Evolutionary conservation across 1,140 invertebrate genomes (phyloP).

Genomic region (Tetramorium simillimum): DNA sequence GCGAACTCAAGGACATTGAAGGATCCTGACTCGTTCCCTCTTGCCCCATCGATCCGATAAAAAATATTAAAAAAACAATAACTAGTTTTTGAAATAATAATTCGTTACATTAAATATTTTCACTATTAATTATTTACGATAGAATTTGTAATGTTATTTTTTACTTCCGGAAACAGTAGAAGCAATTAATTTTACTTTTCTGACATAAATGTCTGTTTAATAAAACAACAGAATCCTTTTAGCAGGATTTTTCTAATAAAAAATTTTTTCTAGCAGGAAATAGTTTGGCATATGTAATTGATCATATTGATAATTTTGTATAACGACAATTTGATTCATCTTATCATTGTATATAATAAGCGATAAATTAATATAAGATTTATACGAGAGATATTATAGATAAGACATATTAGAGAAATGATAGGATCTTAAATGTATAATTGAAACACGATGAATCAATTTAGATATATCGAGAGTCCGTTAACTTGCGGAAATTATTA

Average conservation of each 20-base stretch:
- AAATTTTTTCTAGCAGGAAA: not conserved
- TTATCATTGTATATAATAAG: not conserved
- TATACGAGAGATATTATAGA: not conserved
- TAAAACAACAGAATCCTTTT: not conserved
- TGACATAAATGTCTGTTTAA: not conserved
- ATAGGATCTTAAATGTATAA: not conserved
- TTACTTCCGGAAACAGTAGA: not conserved
- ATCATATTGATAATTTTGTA: not conserved
- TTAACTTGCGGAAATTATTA: conserved; percentile 47
- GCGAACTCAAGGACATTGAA: conserved; percentile 43
- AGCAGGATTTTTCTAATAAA: not conserved
- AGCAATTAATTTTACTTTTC: not conserved
- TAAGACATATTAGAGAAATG: not conserved
- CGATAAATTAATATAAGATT: not conserved
- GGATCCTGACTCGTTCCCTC: not conserved
- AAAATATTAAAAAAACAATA: conserved; percentile 23
- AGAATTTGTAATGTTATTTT: not conserved
- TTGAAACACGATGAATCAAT: conserved; percentile 35
- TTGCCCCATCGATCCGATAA: not conserved
- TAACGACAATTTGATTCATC: not conserved
- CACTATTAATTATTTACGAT: not conserved
- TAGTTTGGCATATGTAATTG: not conserved
- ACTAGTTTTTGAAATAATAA: not conserved
- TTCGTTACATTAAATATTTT: not conserved
- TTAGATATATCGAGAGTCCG: conserved; percentile 11